Conservation (phyloP, 2,888 invertebrate genomes). For the Parnassius orleans region DNA sequence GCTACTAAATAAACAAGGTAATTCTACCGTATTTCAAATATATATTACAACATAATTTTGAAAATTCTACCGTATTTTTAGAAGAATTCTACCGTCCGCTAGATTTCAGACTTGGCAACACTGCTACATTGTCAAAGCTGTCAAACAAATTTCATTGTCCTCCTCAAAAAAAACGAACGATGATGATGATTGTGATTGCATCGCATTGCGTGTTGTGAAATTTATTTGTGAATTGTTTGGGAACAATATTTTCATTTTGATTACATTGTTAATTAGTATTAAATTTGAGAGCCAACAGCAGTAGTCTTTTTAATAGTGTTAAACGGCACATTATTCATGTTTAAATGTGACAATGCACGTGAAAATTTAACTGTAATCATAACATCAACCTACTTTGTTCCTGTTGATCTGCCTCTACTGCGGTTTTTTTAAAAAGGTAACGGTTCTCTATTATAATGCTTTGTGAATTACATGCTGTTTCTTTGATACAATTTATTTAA, state of each 20-base stretch:
- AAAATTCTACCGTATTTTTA: too few relatives aligned
- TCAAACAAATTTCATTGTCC: constrained; percentile 15
- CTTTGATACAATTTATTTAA: constrained; percentile 10
- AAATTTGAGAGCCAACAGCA: constrained; percentile 43
- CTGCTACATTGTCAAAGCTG: constrained; percentile 24
- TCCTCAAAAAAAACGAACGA: constrained; percentile 29
- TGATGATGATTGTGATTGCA: constrained; percentile 34
- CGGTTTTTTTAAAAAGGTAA: constrained; percentile 72
- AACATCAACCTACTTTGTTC: constrained; percentile 67
- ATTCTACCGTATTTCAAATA: too few relatives aligned
- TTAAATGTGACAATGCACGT: constrained; percentile 53
- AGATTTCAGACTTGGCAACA: too few relatives aligned
- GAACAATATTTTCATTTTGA: constrained; percentile 54
- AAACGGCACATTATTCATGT: constrained; percentile 53
- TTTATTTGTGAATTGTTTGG: constrained; percentile 63
- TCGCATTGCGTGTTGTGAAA: constrained; percentile 63
- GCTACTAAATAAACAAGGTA: too few relatives aligned
- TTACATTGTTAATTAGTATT: constrained; percentile 50
- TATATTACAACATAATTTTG: too few relatives aligned
- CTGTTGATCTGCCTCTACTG: constrained; percentile 66
- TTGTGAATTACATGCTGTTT: constrained; percentile 15
- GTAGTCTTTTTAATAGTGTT: constrained; percentile 51
- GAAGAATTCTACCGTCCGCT: too few relatives aligned
- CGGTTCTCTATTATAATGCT: constrained; percentile 51
- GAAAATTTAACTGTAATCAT: constrained; percentile 51